Conservation (phyloP, 2,888 invertebrate genomes). For the Omphaloscelis lunosa region DNA sequence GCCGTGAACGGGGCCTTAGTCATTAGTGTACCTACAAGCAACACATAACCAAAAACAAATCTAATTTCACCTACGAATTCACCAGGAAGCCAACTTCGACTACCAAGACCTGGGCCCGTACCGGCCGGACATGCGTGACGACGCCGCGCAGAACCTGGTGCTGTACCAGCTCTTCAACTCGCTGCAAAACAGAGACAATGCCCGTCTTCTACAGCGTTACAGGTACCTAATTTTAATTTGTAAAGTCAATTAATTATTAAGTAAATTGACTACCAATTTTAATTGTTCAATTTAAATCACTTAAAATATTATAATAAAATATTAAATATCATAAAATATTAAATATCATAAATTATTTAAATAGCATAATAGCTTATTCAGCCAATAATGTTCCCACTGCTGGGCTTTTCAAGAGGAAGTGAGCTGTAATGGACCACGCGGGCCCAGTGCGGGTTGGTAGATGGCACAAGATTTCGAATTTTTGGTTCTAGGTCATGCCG, state of each 20-base stretch:
- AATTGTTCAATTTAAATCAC: no score
- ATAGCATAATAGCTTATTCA: no score
- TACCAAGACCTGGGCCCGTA: conserved; percentile 55
- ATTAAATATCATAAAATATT: no score
- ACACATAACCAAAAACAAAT: background rate
- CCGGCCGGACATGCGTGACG: conserved; percentile 6
- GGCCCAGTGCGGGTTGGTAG: no score
- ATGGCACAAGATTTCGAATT: no score
- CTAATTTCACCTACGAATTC: background rate
- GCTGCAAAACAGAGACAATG: conserved; percentile 43
- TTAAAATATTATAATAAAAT: no score
- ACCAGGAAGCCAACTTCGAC: conserved; percentile 57
- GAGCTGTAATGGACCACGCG: no score
- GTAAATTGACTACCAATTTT: background rate
- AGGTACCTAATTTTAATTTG: conserved; percentile 2
- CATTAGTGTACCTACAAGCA: background rate
- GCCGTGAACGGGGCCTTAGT: background rate
- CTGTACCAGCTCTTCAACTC: conserved; percentile 62
- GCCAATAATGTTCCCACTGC: no score
- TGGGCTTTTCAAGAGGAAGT: no score
- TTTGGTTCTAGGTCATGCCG: no score
- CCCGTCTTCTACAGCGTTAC: conserved; percentile 44
- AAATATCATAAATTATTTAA: no score
- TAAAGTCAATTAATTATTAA: background rate
- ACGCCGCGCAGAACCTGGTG: conserved; percentile 48